phyloP scores from a whole-genome alignment of 1,140 invertebrate genomes.

The Patella vulgata region DNA sequence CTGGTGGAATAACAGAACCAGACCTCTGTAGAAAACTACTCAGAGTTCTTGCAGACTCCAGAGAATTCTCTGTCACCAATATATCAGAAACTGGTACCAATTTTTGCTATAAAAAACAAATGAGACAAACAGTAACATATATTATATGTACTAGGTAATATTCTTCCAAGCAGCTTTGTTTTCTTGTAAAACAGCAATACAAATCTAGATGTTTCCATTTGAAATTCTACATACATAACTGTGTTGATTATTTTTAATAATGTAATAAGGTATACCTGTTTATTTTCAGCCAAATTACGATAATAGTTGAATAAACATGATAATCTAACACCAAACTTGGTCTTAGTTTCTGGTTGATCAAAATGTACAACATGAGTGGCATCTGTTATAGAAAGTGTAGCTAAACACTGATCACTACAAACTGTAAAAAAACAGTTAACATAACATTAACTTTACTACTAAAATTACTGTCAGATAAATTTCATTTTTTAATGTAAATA shows the following conservation, averaged over 20 bases:
- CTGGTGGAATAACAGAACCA: neutral
- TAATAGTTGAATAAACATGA: conserved; percentile 44
- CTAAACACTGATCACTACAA: conserved; percentile 33
- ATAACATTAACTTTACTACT: too few species aligned
- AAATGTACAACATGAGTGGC: conserved; percentile 47
- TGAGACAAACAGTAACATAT: too few species aligned
- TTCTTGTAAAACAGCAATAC: too few species aligned
- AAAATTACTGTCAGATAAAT: too few species aligned
- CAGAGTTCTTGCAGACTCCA: conserved; percentile 2
- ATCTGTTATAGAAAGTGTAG: conserved; percentile 35
- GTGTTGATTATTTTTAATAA: too few species aligned
- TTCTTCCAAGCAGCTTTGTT: too few species aligned
- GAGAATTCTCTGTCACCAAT: conserved; percentile 7
- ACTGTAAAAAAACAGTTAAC: conserved; percentile 38
- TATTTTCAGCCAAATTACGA: conserved; percentile 16
- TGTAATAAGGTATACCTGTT: too few species aligned
- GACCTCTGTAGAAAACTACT: conserved; percentile 14
- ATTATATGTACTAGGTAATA: too few species aligned
- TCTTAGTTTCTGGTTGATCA: conserved; percentile 43
- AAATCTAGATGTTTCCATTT: too few species aligned
- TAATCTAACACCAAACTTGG: conserved; percentile 49
- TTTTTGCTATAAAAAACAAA: too few species aligned
- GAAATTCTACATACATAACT: too few species aligned
- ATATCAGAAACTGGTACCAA: conserved; percentile 17
- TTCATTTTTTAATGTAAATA: too few species aligned